phyloP scores from a whole-genome alignment of 2,113 vertebrate species.

The Saccopteryx bilineata region DNA sequence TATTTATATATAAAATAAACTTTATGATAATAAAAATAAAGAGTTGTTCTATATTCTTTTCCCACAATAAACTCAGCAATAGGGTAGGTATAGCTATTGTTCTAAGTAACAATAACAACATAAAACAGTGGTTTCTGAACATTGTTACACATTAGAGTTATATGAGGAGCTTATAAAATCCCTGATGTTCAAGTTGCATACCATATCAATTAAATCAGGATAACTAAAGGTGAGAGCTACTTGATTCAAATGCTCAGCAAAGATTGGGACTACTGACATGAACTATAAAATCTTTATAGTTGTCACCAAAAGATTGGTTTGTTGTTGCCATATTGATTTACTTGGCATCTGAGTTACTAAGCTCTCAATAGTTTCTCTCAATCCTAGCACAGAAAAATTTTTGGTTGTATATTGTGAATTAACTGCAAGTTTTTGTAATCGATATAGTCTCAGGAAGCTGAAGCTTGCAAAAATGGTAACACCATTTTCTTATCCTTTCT shows the following conservation, averaged over 20 bases:
- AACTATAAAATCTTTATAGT: slow-evolving; percentile 31
- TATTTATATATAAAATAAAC: neutral
- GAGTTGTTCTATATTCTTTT: neutral
- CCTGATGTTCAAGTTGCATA: neutral
- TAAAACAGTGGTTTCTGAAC: neutral
- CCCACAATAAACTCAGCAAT: neutral
- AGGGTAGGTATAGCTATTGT: neutral
- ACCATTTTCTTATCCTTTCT: neutral
- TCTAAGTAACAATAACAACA: slow-evolving; percentile 15
- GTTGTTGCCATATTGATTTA: slow-evolving; percentile 32
- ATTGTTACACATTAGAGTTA: slow-evolving; percentile 1
- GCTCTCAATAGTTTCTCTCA: neutral
- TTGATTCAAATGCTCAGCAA: neutral
- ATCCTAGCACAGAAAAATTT: neutral
- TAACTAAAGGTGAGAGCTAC: neutral
- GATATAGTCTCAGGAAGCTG: neutral
- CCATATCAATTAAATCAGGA: slow-evolving; percentile 13
- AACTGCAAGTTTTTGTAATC: neutral
- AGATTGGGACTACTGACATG: neutral
- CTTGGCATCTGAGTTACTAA: slow-evolving; percentile 20
- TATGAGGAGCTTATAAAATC: neutral
- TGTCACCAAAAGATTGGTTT: slow-evolving; percentile 33
- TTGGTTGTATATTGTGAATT: slow-evolving; percentile 46
- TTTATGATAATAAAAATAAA: slow-evolving; percentile 11
- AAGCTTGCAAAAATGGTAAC: slow-evolving; percentile 13